Percentiles rank a stretch among this genome's conserved stretches.
These are phyloP conservation scores for Solenopsis invicta DNA, from an alignment of 1,140 invertebrate genomes.

Conservation along the genomic window DNA sequence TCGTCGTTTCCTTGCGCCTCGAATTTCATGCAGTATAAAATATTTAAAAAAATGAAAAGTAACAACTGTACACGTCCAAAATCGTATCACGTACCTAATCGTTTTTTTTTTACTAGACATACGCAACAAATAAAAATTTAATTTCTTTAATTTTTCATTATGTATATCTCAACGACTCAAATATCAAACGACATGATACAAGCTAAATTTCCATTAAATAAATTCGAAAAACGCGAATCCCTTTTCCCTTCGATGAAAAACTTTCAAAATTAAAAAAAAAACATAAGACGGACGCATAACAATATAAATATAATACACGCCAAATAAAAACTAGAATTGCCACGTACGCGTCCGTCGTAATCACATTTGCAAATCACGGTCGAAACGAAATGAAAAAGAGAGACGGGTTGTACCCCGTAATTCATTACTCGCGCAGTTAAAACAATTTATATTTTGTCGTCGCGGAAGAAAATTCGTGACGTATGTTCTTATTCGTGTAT, in stretches of 20 bases:
- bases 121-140: background rate
- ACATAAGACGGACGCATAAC: conserved; percentile 48
- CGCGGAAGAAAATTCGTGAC: conserved; percentile 10
- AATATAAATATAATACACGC: conserved; percentile 53
- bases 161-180: background rate
- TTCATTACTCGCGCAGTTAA: background rate
- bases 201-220: conserved; percentile 30
- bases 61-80: background rate
- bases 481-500: conserved; percentile 8
- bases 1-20: conserved; percentile 1
- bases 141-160: background rate
- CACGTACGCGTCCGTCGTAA: conserved; percentile 23
- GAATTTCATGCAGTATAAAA: conserved; percentile 18
- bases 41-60: conserved; percentile 14
- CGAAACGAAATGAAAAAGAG: conserved; percentile 52
- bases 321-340: conserved; percentile 55
- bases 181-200: background rate
- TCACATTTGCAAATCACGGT: conserved; percentile 56
- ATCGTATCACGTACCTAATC: background rate
- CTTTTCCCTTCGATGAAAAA: conserved; percentile 51
- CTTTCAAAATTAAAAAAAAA: conserved; percentile 41
- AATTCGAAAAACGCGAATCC: conserved; percentile 32
- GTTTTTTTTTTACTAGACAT: conserved; percentile 3
- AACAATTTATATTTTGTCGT: background rate
- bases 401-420: background rate